These are phyloP conservation scores for Drosophila villosipedis DNA, from an alignment of 2,888 invertebrate species.

Conservation along the genomic window DNA sequence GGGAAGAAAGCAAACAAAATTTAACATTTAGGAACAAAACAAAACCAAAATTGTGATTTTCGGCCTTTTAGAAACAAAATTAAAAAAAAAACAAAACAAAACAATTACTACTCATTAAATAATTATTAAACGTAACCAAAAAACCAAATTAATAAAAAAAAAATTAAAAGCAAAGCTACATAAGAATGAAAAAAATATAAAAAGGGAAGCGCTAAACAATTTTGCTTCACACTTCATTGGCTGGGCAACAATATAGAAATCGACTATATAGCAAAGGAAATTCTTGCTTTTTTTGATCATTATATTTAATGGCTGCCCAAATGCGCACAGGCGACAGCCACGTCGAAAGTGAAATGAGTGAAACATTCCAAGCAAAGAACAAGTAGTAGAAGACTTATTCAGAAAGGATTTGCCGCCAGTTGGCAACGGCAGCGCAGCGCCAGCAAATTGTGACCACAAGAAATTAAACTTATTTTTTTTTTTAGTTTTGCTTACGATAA, in stretches of 20 bases:
- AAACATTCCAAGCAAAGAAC: conserved; percentile 54
- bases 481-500: conserved; percentile 5
- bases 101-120: conserved; percentile 48
- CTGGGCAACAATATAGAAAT: conserved; percentile 17
- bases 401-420: conserved; percentile 11
- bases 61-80: conserved; percentile 83
- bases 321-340: conserved; percentile 41
- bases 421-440: neutral
- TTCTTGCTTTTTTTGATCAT: conserved; percentile 21
- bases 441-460: conserved; percentile 21
- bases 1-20: conserved; percentile 63
- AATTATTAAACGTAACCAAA: conserved; percentile 55
- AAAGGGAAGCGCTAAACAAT: conserved; percentile 19
- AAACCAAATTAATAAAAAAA: conserved; percentile 33
- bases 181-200: conserved; percentile 7
- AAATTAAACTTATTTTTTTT: neutral
- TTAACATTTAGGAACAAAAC: conserved; percentile 81
- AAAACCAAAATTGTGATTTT: conserved; percentile 84
- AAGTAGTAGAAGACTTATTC: conserved; percentile 7
- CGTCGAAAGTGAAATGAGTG: conserved; percentile 40
- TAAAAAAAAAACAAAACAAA: conserved; percentile 51
- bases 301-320: conserved; percentile 28
- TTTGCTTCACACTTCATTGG: conserved; percentile 56
- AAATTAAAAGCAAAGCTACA: conserved; percentile 35
- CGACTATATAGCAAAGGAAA: conserved; percentile 3